Evolutionary conservation across 2,113 vertebrate species (phyloP).

Genomic region (Orthonyx spaldingii): DNA sequence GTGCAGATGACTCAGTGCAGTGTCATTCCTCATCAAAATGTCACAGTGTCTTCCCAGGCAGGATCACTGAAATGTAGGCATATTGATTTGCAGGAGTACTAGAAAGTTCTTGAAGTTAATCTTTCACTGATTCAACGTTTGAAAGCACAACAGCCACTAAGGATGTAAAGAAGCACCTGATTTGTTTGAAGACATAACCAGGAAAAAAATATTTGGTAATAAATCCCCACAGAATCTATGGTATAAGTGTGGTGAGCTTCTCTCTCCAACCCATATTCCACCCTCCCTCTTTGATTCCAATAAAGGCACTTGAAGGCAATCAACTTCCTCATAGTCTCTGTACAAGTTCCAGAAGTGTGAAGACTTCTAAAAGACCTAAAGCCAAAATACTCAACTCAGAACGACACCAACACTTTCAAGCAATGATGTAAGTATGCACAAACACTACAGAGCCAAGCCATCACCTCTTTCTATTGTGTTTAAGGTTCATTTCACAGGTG

Average conservation of each 20-base stretch:
- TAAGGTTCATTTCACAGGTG: accelerated
- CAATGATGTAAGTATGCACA: accelerated
- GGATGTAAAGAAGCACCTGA: neutral
- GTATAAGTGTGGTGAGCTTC: neutral
- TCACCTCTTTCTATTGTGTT: neutral
- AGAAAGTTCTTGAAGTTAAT: neutral
- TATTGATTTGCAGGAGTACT: neutral
- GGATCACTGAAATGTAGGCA: neutral
- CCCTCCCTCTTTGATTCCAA: neutral
- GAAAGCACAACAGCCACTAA: neutral
- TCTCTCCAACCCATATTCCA: neutral
- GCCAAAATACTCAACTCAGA: neutral
- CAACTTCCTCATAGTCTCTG: neutral
- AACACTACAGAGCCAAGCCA: neutral
- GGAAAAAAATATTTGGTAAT: neutral
- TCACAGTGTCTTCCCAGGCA: neutral
- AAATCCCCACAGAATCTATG: neutral
- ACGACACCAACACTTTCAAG: accelerated
- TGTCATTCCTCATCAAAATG: neutral
- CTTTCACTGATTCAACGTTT: neutral
- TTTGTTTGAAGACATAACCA: neutral
- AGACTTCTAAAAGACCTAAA: neutral
- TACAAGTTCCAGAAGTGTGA: neutral
- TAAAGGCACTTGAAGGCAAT: neutral
- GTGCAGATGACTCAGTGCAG: neutral